Evolutionary conservation across 2,888 invertebrate genomes (phyloP).

Genomic region (Dione vanillae): DNA sequence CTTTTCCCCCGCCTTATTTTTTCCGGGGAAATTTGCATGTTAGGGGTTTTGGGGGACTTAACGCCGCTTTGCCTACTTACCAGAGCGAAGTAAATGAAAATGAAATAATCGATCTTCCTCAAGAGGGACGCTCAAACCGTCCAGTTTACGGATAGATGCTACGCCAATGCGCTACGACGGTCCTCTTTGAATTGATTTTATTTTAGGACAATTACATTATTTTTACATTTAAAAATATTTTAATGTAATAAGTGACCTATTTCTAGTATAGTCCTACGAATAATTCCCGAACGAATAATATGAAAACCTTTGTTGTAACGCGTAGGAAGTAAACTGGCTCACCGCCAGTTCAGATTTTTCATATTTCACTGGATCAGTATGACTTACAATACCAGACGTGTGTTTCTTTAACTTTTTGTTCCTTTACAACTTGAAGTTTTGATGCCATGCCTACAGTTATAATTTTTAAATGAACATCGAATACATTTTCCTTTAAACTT

Average conservation of each 20-base stretch:
- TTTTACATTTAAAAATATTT: slow-evolving; percentile 4
- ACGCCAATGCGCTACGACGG: too few species aligned
- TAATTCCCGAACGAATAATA: slow-evolving; percentile 78
- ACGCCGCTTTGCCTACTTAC: too few species aligned
- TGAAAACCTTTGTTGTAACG: slow-evolving; percentile 74
- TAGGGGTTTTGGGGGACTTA: too few species aligned
- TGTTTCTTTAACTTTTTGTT: slow-evolving; percentile 29
- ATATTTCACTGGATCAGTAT: slow-evolving; percentile 78
- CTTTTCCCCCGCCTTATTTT: too few species aligned
- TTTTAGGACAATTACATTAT: background rate
- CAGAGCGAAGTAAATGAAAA: too few species aligned
- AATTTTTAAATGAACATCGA: background rate
- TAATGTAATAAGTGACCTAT: slow-evolving; percentile 8
- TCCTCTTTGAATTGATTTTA: too few species aligned
- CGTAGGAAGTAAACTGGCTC: slow-evolving; percentile 69
- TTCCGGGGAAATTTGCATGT: too few species aligned
- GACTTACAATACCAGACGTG: slow-evolving; percentile 61
- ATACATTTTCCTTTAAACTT: too few species aligned
- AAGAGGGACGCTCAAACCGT: too few species aligned
- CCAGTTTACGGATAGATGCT: too few species aligned
- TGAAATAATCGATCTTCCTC: too few species aligned
- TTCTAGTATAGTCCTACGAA: slow-evolving; percentile 28
- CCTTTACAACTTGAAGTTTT: slow-evolving; percentile 7
- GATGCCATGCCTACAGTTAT: background rate
- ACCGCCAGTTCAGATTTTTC: slow-evolving; percentile 75